A percentile compares a stretch with the other conserved stretches of the same genome.
These are phyloP conservation scores for Oxytorus armatus DNA, from an alignment of 2,888 invertebrate genomes.

Conservation along the genomic window DNA sequence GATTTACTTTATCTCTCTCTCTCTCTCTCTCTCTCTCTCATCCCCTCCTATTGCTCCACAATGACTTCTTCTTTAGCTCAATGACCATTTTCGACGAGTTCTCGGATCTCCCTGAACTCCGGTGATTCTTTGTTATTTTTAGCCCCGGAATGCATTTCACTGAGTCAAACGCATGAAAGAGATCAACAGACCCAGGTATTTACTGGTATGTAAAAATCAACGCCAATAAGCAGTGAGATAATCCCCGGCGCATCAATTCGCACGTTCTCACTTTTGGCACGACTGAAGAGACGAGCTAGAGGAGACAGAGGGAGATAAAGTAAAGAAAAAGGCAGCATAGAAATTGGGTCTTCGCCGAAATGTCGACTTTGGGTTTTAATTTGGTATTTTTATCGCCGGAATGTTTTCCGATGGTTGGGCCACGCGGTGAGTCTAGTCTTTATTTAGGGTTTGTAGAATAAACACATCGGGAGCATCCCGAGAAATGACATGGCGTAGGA, in stretches of 20 bases:
- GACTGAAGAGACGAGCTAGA: constrained; percentile 7
- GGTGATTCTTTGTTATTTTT: constrained; percentile 40
- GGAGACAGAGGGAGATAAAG: background rate
- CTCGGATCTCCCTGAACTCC: constrained; percentile 4
- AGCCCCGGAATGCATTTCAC: background rate
- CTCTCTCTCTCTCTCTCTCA: background rate
- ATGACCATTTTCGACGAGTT: background rate
- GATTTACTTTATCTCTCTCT: constrained; percentile 1
- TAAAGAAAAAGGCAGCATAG: constrained; percentile 6
- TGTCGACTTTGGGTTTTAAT: constrained; percentile 48
- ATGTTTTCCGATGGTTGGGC: constrained; percentile 35
- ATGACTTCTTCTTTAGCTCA: background rate
- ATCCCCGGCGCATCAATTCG: constrained; percentile 46
- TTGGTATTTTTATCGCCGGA: constrained; percentile 35
- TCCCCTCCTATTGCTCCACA: background rate
- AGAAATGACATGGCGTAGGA: constrained; percentile 15
- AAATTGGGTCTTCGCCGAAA: constrained; percentile 23
- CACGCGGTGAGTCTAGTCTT: constrained; percentile 55
- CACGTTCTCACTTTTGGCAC: constrained; percentile 58
- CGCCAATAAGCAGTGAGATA: background rate
- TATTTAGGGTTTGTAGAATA: constrained; percentile 70
- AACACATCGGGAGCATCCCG: constrained; percentile 39
- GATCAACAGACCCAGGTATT: background rate
- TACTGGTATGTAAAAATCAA: constrained; percentile 5
- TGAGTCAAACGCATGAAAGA: background rate